phyloP scores from a whole-genome alignment of 1,140 invertebrate species.

The Lordiphosa stackelbergi region DNA sequence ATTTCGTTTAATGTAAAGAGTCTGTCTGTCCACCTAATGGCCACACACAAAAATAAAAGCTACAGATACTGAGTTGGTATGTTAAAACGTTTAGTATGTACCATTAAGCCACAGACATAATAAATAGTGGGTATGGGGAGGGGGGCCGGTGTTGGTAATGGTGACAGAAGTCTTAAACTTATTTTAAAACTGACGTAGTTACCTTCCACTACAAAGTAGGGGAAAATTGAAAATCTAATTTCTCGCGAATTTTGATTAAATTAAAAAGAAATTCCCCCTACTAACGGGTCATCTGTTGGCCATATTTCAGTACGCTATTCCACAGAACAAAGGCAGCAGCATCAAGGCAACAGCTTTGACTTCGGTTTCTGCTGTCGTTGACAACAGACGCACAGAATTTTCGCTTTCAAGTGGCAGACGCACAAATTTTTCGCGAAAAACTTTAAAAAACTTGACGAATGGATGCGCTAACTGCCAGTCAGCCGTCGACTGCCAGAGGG shows the following conservation, averaged over 20 bases:
- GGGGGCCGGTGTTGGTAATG: too few species aligned
- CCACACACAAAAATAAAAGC: conserved; percentile 20
- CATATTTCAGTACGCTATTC: conserved; percentile 48
- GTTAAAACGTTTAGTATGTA: conserved; percentile 59
- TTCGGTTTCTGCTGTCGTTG: conserved; percentile 22
- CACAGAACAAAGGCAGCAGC: conserved; percentile 25
- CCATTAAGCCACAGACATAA: conserved; percentile 53
- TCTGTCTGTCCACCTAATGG: conserved; percentile 47
- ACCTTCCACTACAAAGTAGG: background rate
- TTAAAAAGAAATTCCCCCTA: conserved; percentile 40
- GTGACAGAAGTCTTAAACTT: too few species aligned
- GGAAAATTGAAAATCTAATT: conserved; percentile 26
- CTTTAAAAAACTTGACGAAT: conserved; percentile 68
- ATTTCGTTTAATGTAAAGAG: conserved; percentile 44
- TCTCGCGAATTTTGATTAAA: conserved; percentile 41
- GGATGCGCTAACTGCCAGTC: conserved; percentile 63
- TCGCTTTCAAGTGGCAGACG: conserved; percentile 52
- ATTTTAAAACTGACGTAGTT: too few species aligned
- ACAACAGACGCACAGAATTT: conserved; percentile 43
- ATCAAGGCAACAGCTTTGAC: conserved; percentile 18
- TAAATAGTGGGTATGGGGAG: conserved; percentile 9
- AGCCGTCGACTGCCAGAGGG: conserved; percentile 33
- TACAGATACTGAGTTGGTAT: conserved; percentile 28
- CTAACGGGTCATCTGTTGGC: conserved; percentile 62
- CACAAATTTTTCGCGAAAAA: conserved; percentile 62